These are phyloP conservation scores for Tolmerus cingulatus DNA, from an alignment of 2,888 invertebrate species.

Conservation along the genomic window DNA sequence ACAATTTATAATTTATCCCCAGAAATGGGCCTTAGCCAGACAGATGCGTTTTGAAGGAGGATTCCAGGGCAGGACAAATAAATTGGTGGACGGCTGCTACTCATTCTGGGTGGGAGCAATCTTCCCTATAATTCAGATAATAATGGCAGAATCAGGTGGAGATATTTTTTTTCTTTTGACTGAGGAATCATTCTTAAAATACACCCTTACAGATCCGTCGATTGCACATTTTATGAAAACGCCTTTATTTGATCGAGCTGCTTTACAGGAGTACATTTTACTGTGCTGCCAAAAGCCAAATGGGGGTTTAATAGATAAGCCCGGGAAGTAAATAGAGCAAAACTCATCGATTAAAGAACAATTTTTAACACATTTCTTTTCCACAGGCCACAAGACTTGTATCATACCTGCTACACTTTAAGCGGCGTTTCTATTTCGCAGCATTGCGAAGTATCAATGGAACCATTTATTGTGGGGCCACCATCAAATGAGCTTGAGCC, in stretches of 20 bases:
- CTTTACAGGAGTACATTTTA: slow-evolving; percentile 94
- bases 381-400: slow-evolving; percentile 83
- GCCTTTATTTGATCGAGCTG: slow-evolving; percentile 79
- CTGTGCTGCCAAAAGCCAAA: slow-evolving; percentile 87
- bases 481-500: slow-evolving; percentile 75
- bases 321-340: slow-evolving; percentile 80
- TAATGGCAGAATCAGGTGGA: slow-evolving; percentile 67
- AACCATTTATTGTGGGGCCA: slow-evolving; percentile 71
- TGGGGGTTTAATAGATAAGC: slow-evolving; percentile 96
- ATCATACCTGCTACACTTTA: slow-evolving; percentile 96
- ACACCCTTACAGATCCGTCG: slow-evolving; percentile 25
- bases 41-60: slow-evolving; percentile 97
- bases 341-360: not conserved
- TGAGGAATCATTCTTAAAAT: slow-evolving; percentile 38
- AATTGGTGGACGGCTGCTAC: slow-evolving; percentile 98
- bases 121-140: slow-evolving; percentile 85
- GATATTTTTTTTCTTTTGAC: slow-evolving; percentile 26
- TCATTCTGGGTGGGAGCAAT: slow-evolving; percentile 98
- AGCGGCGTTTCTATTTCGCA: slow-evolving; percentile 96
- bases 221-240: slow-evolving; percentile 52
- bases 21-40: slow-evolving; percentile 87
- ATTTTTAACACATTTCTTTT: slow-evolving; percentile 53
- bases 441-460: slow-evolving; percentile 66
- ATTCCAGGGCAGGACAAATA: slow-evolving; percentile 97
- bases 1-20: slow-evolving; percentile 50